A percentile compares a stretch with the other conserved stretches of the same genome.
Conservation (phyloP, 2,113 vertebrate species). For the Rhinichthys klamathensis region DNA sequence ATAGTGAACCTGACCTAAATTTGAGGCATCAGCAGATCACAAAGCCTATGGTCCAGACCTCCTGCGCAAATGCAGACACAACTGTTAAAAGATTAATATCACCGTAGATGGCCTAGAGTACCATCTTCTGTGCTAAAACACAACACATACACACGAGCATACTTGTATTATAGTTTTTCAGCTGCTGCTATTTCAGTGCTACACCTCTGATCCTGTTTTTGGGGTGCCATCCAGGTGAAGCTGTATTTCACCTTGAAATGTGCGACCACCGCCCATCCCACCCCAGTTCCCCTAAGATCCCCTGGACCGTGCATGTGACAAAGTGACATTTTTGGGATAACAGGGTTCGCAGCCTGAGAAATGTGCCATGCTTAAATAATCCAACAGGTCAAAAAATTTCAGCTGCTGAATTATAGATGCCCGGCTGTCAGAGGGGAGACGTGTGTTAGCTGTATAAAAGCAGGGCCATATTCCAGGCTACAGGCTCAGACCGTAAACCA, state of each 20-base stretch:
- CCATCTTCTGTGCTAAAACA: background rate
- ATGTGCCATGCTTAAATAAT: constrained; percentile 56
- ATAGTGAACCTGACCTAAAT: constrained; percentile 12
- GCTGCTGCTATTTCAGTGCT: background rate
- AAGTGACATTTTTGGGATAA: constrained; percentile 52
- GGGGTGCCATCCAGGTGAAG: background rate
- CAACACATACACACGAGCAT: background rate
- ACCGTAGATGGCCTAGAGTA: background rate
- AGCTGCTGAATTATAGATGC: constrained; percentile 52
- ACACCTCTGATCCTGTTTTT: constrained; percentile 19
- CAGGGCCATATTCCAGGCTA: background rate
- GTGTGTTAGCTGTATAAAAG: constrained; percentile 40
- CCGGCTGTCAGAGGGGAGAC: constrained; percentile 20
- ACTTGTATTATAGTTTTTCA: background rate
- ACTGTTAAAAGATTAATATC: constrained; percentile 48
- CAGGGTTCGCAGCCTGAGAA: constrained; percentile 39
- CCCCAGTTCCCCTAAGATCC: background rate
- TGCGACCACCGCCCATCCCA: background rate
- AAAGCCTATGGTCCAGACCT: constrained; percentile 5
- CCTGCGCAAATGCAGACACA: background rate
- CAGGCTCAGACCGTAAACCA: constrained; percentile 14
- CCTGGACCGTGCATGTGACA: constrained; percentile 35
- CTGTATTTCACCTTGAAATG: constrained; percentile 1
- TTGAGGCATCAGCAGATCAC: constrained; percentile 8
- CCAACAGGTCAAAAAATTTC: constrained; percentile 51